Evolutionary conservation across 2,113 vertebrate genomes (phyloP), one percentile per base, ranked within the genome.

Genomic region (Chaetura pelagica): DNA sequence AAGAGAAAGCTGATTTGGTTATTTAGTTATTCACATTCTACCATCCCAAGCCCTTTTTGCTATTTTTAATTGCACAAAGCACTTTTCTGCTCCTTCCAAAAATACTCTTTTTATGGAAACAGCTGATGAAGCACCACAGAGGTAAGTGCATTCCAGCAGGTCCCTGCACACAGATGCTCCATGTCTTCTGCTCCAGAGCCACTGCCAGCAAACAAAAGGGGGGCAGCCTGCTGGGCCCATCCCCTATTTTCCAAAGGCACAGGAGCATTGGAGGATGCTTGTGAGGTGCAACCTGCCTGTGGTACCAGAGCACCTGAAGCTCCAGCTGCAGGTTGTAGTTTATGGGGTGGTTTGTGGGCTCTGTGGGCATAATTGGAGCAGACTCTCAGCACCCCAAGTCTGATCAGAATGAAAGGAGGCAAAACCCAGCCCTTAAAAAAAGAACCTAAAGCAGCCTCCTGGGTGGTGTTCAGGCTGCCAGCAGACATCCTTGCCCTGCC

Each of bases 311-410:
- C 2, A 3, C n/a, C 63, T 29, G 51, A 10, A 29, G 30, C 59
- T 82, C 58, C 61, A 29, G 68, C 58, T 12, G 12, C 58, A 72
- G 64, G 20, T 2, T 29, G 71, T 11, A 52, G 21, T 67, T 78
- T 16, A 4, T 1, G 27, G 30, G 40, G 19, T 30, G 23, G 12
- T 66, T 44, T 48, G 71, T 44, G 9, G 29, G 59, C 54, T 66
- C 62, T 12, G 4, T 2, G 12, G 40, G 40, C 58, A 51, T 46
- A 48, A 23, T 4, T 5, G 7, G 35, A 38, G 40, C 44, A 16
- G 57, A 29, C 27, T n/a, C 40, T 59, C 72, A 77, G 23, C 44
- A 35, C 38, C 26, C 46, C 11, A 0, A 0, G 2, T 4, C 27
- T 21, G 57, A 19, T 27, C 34, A 3, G 19, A 34, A 20, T 2